Conservation (phyloP, 2,797 vertebrate species). For the Mormyrops attenuatus region DNA sequence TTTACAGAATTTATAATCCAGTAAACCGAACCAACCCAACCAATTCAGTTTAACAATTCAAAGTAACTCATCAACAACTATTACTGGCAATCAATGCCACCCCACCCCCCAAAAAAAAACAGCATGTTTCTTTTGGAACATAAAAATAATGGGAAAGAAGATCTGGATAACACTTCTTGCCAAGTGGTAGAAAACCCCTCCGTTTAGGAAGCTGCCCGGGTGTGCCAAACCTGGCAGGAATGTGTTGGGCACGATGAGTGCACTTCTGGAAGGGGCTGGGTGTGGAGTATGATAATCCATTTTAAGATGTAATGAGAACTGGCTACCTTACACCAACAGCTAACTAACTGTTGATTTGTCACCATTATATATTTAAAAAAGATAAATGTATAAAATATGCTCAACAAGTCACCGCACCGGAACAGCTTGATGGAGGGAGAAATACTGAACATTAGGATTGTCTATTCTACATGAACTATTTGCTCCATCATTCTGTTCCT, state of each 20-base stretch:
- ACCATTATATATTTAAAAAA: neutral
- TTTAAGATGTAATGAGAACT: neutral
- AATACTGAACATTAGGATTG: neutral
- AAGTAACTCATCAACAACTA: neutral
- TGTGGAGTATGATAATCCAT: neutral
- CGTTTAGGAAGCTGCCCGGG: neutral
- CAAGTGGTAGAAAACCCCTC: neutral
- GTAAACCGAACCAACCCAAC: neutral
- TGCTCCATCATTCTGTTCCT: neutral
- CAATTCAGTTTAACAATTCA: neutral
- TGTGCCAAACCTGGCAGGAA: neutral
- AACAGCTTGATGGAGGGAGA: neutral
- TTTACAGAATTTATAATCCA: neutral
- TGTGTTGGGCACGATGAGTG: neutral
- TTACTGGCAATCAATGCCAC: neutral
- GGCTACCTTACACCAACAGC: neutral
- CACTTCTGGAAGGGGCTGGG: neutral
- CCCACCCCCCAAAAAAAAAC: neutral
- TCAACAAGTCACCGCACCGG: neutral
- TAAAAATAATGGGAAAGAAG: neutral
- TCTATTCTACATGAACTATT: neutral
- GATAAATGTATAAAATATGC: constrained; percentile 9
- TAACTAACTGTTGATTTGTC: neutral
- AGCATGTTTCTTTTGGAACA: neutral
- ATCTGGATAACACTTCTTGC: neutral